Evolutionary conservation across 2,888 invertebrate genomes (phyloP), one percentile per base, ranked within the genome.

Genomic region (Cheiracanthium punctorium): DNA sequence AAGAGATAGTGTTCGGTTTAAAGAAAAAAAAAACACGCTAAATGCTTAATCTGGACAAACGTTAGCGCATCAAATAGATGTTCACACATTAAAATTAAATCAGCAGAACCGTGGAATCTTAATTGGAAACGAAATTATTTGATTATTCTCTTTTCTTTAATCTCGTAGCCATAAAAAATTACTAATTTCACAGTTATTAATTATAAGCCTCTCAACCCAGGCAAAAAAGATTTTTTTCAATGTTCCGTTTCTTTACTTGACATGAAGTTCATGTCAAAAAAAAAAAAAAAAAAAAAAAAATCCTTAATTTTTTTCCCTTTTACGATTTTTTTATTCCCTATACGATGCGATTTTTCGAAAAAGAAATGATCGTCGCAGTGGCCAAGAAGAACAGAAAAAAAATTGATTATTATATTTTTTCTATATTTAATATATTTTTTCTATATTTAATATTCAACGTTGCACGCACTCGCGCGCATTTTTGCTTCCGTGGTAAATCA

Each of bases 361-460:
- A 58, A 24, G 17, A 58, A 48, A 10, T 17, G 17, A 24, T 17
- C 4, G 17, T 24, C 20, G 1, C 1, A 29, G 24, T 67, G 32
- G n/a, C 29, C 29, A 30, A 32, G 17, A 64, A 24, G 64, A 28
- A 67, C 29, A 67, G 7, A 30, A 75, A 82, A 71, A 69, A 29
- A 72, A 74, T 70, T n/a, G n/a, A n/a, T n/a, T n/a, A n/a, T n/a
- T n/a, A n/a, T n/a, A n/a, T n/a, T n/a, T n/a, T n/a, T n/a, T n/a
- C n/a, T n/a, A 30, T 48, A n/a, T 33, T 33, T 20, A 17, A 41
- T 67, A 74, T 81, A 71, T 71, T 43, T 71, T 76, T 64, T 69
- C 32, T n/a, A 24, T 73, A 71, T 82, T 82, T 82, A 82, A 82
- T 76, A 82, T 82, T 82, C 75, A 32, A 65, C 82, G 64, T 73